phyloP scores from a whole-genome alignment of 2,888 invertebrate genomes.

The Epistrophe grossulariae region DNA sequence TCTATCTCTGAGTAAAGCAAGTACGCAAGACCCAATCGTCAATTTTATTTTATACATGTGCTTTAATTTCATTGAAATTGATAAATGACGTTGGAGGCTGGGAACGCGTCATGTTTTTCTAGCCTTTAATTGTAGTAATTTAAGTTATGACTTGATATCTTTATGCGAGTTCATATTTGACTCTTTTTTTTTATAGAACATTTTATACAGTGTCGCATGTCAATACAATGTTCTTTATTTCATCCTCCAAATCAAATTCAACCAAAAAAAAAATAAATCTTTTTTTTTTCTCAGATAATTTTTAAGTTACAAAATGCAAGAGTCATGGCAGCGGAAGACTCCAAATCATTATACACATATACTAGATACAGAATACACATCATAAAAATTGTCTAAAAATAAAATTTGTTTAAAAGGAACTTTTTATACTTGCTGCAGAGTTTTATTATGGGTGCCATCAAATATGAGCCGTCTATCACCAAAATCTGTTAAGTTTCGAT shows the following conservation, averaged over 20 bases:
- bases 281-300: background rate
- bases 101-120: conserved; percentile 13
- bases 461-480: conserved; percentile 34
- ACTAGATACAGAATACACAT: background rate
- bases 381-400: conserved; percentile 40
- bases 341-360: background rate
- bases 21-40: background rate
- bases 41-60: background rate
- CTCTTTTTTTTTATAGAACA: background rate
- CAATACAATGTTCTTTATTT: background rate
- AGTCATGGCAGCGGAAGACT: background rate
- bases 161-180: conserved; percentile 27
- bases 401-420: conserved; percentile 8
- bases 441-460: conserved; percentile 24
- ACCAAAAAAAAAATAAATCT: background rate
- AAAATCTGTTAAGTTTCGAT: conserved; percentile 29
- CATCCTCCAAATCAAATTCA: background rate
- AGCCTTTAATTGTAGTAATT: conserved; percentile 22
- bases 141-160: conserved; percentile 28
- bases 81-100: conserved; percentile 14
- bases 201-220: background rate
- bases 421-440: conserved; percentile 1
- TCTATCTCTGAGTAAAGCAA: background rate
- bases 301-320: background rate
- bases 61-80: conserved; percentile 19